Conservation (phyloP, 2,888 invertebrate species). For the Beris morrisii region DNA sequence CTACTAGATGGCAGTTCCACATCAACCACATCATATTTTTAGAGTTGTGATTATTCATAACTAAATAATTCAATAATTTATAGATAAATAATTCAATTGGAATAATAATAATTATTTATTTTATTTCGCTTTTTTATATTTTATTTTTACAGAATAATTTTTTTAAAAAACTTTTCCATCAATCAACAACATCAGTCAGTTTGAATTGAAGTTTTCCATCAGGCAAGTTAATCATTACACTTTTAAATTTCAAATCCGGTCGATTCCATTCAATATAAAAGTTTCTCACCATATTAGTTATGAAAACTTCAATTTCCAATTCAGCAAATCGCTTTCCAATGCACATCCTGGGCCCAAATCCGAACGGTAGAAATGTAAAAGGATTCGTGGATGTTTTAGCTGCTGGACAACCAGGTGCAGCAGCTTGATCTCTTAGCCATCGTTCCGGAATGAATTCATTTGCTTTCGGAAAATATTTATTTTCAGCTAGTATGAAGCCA, state of each 20-base stretch:
- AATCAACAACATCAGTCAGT: constrained; percentile 46
- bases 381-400: constrained; percentile 44
- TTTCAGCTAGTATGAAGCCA: constrained; percentile 62
- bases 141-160: too few relatives aligned
- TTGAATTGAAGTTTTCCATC: constrained; percentile 52
- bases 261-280: constrained; percentile 49
- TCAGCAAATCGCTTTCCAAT: constrained; percentile 75
- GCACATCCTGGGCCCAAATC: constrained; percentile 70
- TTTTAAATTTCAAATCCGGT: constrained; percentile 46
- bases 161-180: not conserved
- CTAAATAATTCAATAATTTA: too few relatives aligned
- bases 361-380: constrained; percentile 63
- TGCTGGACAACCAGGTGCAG: constrained; percentile 42
- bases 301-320: constrained; percentile 66
- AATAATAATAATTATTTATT: too few relatives aligned
- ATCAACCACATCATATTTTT: too few relatives aligned
- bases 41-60: too few relatives aligned
- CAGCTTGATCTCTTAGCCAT: constrained; percentile 61
- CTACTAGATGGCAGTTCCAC: too few relatives aligned
- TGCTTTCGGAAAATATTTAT: constrained; percentile 66
- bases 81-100: too few relatives aligned
- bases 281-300: constrained; percentile 53
- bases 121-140: too few relatives aligned
- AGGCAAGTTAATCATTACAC: constrained; percentile 49
- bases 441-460: constrained; percentile 72